Evolutionary conservation across 2,888 invertebrate genomes (phyloP), one percentile per base, ranked within the genome.

Genomic region (Drosophila suboccidentalis): DNA sequence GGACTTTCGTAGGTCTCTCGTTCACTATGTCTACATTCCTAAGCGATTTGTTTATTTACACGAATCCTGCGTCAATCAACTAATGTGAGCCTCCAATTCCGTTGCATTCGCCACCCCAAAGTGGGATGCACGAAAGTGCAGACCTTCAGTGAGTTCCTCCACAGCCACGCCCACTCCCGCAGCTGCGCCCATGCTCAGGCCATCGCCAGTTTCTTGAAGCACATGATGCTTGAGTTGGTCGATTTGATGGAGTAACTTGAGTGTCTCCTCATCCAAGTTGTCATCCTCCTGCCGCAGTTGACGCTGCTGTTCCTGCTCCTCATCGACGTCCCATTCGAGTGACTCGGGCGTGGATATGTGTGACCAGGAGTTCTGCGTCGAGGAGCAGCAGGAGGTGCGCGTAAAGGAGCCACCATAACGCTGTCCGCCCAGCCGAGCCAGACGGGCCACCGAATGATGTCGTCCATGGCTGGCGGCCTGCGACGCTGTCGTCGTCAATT

Each of bases 241-340:
- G 74, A 95, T 95, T 92, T 95, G 95, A 82, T 94, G 94, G 67
- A 95, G 91, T 63, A 95, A 91, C 84, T 94, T 94, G 76, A 95
- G 94, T 8, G 95, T 95, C 87, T 95, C 95, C 29, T 94, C 93
- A 80, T 95, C 95, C 41, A 95, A 91, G 79, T 94, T 94, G 91
- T 90, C 93, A 74, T 93, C 93, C 80, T 93, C 93, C 26, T 91
- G 77, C 8, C 88, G 90, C 62, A 93, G 61, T 60, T 92, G 91
- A 0, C 90, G 88, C 58, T 92, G 91, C 61, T 92, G 92, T 38
- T 87, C 87, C 41, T 87, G 89, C 51, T 93, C 92, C 19, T 92
- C 94, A 54, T 94, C 94, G 3, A 95, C 94, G 89, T 95, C 95
- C 95, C 95, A 95, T 91, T 95, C 95, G 50, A 95, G 92, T 3